These are phyloP conservation scores for Chondrosia reniformis DNA, from an alignment of 37 sponge, comb jelly and placozoan species.

Conservation along the genomic window DNA sequence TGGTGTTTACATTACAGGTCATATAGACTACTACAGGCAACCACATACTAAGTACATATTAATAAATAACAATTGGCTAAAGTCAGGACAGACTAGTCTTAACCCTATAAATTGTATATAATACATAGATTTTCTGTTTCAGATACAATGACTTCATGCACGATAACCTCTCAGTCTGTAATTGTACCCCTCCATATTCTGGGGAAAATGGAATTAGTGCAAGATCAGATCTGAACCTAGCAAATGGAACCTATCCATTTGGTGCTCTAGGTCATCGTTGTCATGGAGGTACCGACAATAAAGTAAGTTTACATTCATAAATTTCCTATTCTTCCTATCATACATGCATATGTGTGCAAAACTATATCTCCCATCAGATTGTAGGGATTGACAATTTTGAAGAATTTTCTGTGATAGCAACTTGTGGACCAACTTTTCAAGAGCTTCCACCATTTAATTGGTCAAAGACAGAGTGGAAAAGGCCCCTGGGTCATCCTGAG, in stretches of 20 bases:
- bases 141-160: slow-evolving; percentile 95
- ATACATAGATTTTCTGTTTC: not conserved
- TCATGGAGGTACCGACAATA: slow-evolving; percentile 93
- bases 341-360: too few species aligned
- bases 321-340: too few species aligned
- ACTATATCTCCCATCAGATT: not conserved
- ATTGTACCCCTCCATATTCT: slow-evolving; percentile 91
- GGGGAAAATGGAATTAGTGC: slow-evolving; percentile 93
- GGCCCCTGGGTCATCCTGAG: slow-evolving; percentile 89
- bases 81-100: too few species aligned
- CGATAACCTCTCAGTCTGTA: slow-evolving; percentile 83
- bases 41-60: too few species aligned
- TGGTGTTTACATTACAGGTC: not conserved
- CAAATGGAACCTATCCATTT: slow-evolving; percentile 88
- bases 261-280: slow-evolving; percentile 71
- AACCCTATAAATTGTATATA: not conserved
- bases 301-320: too few species aligned
- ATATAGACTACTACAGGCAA: too few species aligned
- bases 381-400: slow-evolving; percentile 3
- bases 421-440: slow-evolving; percentile 85
- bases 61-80: too few species aligned
- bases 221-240: slow-evolving; percentile 91
- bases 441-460: slow-evolving; percentile 93
- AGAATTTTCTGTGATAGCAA: slow-evolving; percentile 50
- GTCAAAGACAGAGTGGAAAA: slow-evolving; percentile 75